These are phyloP conservation scores for Augiades crinisus DNA, from an alignment of 2,888 invertebrate genomes.

Conservation along the genomic window DNA sequence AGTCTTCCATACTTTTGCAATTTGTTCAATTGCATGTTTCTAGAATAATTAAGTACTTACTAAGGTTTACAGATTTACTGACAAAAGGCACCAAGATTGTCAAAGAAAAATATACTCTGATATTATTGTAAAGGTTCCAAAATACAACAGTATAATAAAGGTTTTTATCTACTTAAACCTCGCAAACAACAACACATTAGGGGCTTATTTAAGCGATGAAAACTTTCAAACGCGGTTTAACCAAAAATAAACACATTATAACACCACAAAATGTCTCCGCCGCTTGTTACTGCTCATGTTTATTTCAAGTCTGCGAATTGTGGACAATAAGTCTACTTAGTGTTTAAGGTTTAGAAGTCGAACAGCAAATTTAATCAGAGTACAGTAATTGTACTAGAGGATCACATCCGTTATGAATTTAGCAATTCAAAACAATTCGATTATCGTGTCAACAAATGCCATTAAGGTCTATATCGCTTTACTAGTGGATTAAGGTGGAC, in stretches of 20 bases:
- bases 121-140: neutral
- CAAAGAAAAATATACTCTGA: too few species aligned
- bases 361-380: neutral
- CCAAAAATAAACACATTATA: constrained; percentile 8
- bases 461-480: neutral
- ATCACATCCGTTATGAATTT: neutral
- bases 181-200: constrained; percentile 7
- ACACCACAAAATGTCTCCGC: neutral
- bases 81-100: too few species aligned
- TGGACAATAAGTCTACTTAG: constrained; percentile 2
- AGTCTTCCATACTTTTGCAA: too few species aligned
- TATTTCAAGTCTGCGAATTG: neutral
- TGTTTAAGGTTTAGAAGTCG: neutral
- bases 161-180: neutral
- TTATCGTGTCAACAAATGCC: constrained; percentile 2
- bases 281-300: constrained; percentile 1
- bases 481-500: constrained; percentile 1
- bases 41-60: too few species aligned
- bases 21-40: too few species aligned
- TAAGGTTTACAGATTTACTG: too few species aligned
- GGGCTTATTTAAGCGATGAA: constrained; percentile 1
- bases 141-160: neutral
- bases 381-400: neutral
- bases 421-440: constrained; percentile 6
- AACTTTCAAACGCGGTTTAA: constrained; percentile 4